These are phyloP conservation scores for Rhinatrema bivittatum DNA, from an alignment of 2,797 vertebrate species.

Conservation along the genomic window DNA sequence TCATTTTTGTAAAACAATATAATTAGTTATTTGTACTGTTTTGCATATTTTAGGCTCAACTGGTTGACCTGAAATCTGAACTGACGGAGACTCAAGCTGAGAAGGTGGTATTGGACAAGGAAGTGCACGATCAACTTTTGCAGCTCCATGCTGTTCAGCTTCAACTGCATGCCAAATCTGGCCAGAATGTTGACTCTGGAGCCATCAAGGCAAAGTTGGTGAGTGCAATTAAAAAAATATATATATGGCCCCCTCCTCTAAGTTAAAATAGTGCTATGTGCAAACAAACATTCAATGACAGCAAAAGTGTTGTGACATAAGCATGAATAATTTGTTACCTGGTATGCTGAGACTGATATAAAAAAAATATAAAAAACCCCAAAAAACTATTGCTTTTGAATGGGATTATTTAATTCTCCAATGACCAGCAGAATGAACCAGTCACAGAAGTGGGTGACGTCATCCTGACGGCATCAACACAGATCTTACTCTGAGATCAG, in stretches of 20 bases:
- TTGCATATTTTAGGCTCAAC: conserved; percentile 72
- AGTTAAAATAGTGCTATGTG: not conserved
- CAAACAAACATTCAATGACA: too few species aligned
- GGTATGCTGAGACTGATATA: too few species aligned
- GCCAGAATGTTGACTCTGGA: conserved; percentile 77
- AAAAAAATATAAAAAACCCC: too few species aligned
- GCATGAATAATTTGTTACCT: too few species aligned
- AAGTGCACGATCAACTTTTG: conserved; percentile 89
- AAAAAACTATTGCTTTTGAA: too few species aligned
- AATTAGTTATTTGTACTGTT: not conserved
- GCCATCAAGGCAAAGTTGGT: conserved; percentile 91
- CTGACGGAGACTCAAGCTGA: conserved; percentile 86
- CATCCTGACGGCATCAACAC: too few species aligned
- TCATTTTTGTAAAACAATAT: too few species aligned
- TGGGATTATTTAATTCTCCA: too few species aligned
- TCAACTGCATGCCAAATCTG: conserved; percentile 84
- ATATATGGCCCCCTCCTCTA: not conserved
- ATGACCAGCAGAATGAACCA: too few species aligned
- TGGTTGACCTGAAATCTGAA: conserved; percentile 91
- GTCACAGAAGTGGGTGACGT: too few species aligned
- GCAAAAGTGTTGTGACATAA: too few species aligned
- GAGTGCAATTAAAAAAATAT: conserved; percentile 39
- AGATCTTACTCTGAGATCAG: too few species aligned
- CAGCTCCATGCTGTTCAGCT: conserved; percentile 90
- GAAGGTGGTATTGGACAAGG: conserved; percentile 76